phyloP scores from a whole-genome alignment of 1,140 invertebrate genomes.

The Sinonovacula constricta region DNA sequence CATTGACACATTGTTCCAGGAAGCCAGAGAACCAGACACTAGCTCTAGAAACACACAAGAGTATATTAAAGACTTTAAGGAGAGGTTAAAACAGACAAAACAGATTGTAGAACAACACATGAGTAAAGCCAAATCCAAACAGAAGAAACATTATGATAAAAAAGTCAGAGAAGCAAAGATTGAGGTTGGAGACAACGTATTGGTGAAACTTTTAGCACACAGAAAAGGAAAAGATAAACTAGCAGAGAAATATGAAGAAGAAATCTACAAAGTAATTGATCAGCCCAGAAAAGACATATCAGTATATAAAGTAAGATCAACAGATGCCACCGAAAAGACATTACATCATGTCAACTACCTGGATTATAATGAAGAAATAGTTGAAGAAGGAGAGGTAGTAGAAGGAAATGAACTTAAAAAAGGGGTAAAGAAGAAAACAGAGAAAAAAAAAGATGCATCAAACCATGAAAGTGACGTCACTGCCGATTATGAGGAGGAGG shows the following conservation, averaged over 20 bases:
- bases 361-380: not conserved
- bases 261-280: constrained; percentile 4
- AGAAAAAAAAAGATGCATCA: not conserved
- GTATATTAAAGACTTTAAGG: not conserved
- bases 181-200: not conserved
- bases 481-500: not conserved
- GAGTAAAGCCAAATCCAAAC: not conserved
- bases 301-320: constrained; percentile 22
- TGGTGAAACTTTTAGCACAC: no score
- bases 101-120: not conserved
- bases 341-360: constrained; percentile 19
- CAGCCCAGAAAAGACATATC: constrained; percentile 20
- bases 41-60: no score
- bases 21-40: not conserved
- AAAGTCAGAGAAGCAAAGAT: not conserved
- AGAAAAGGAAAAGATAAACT: constrained; percentile 37
- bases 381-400: not conserved
- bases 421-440: not conserved
- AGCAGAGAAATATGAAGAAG: constrained; percentile 27
- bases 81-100: not conserved
- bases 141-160: not conserved
- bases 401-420: not conserved
- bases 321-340: not conserved
- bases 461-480: not conserved
- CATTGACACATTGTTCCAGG: constrained; percentile 4